A percentile compares a stretch with the other conserved stretches of the same genome.
These are phyloP conservation scores for Glossosoma conforme DNA, from an alignment of 1,140 invertebrate genomes.

Conservation along the genomic window DNA sequence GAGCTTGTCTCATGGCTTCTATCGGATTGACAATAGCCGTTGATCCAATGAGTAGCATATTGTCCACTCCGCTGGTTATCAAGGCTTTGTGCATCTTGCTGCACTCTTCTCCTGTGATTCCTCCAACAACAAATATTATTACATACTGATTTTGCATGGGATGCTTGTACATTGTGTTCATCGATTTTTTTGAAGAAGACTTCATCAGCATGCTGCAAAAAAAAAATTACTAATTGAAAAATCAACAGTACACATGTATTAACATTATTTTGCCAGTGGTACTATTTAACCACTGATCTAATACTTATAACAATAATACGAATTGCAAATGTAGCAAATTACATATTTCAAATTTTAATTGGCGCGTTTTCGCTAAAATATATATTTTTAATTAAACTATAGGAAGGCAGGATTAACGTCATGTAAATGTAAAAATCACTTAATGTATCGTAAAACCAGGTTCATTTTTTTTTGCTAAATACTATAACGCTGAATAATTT, in stretches of 20 bases:
- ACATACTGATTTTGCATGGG: slow-evolving; percentile 54
- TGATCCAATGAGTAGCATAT: slow-evolving; percentile 42
- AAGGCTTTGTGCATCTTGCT: slow-evolving; percentile 42
- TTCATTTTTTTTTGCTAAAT: too few relatives aligned
- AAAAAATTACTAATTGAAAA: slow-evolving; percentile 2
- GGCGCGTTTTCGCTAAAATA: too few relatives aligned
- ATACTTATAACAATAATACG: too few relatives aligned
- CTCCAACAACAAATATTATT: slow-evolving; percentile 56
- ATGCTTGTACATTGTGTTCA: slow-evolving; percentile 37
- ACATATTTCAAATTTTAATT: too few relatives aligned
- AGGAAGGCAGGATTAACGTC: too few relatives aligned
- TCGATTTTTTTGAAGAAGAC: slow-evolving; percentile 34
- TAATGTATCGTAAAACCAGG: too few relatives aligned
- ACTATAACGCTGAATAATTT: too few relatives aligned
- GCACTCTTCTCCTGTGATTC: slow-evolving; percentile 56
- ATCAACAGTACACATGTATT: not conserved
- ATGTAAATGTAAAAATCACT: too few relatives aligned
- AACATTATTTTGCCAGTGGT: not conserved
- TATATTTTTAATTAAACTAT: too few relatives aligned
- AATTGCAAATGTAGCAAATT: too few relatives aligned
- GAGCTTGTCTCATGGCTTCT: slow-evolving; percentile 41
- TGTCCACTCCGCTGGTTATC: slow-evolving; percentile 45
- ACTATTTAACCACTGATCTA: too few relatives aligned
- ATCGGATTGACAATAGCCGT: slow-evolving; percentile 41
- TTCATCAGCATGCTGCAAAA: slow-evolving; percentile 39